These are phyloP conservation scores for Euphydryas editha DNA, from an alignment of 2,888 invertebrate species.

Conservation along the genomic window DNA sequence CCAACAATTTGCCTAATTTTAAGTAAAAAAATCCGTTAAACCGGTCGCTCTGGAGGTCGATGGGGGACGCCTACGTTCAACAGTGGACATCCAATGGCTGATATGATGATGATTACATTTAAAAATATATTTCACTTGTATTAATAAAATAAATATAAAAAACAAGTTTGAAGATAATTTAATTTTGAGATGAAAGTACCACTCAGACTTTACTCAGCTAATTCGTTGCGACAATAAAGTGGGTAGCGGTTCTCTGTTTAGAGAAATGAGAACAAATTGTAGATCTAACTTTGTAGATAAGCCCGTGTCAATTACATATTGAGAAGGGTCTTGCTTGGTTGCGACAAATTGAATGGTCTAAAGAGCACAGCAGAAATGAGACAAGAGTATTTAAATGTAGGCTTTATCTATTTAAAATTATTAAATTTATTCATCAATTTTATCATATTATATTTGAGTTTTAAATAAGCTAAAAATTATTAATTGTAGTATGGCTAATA, in stretches of 20 bases:
- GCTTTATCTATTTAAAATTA: not conserved
- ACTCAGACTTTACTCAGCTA: slow-evolving; percentile 31
- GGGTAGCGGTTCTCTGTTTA: slow-evolving; percentile 45
- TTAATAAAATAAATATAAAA: not conserved
- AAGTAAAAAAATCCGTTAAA: too few relatives aligned
- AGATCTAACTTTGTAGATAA: slow-evolving; percentile 74
- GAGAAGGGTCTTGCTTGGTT: slow-evolving; percentile 70
- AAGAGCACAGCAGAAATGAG: slow-evolving; percentile 30
- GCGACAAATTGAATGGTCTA: slow-evolving; percentile 78
- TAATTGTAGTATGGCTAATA: too few relatives aligned
- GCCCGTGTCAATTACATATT: slow-evolving; percentile 79
- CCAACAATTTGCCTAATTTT: too few relatives aligned
- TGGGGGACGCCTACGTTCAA: too few relatives aligned
- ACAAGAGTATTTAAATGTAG: not conserved
- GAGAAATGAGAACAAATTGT: slow-evolving; percentile 69
- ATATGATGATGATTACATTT: too few relatives aligned
- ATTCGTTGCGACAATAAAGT: slow-evolving; percentile 40
- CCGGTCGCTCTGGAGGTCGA: too few relatives aligned
- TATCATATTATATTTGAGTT: too few relatives aligned
- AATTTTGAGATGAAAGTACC: slow-evolving; percentile 31
- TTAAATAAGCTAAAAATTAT: too few relatives aligned
- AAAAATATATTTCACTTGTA: too few relatives aligned
- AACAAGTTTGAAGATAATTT: slow-evolving; percentile 32
- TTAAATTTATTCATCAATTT: too few relatives aligned
- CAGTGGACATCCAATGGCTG: too few relatives aligned